A percentile compares a stretch with the other conserved stretches of the same genome.
Conservation (phyloP, 2,113 vertebrate species). For the Tringa solitaria region DNA sequence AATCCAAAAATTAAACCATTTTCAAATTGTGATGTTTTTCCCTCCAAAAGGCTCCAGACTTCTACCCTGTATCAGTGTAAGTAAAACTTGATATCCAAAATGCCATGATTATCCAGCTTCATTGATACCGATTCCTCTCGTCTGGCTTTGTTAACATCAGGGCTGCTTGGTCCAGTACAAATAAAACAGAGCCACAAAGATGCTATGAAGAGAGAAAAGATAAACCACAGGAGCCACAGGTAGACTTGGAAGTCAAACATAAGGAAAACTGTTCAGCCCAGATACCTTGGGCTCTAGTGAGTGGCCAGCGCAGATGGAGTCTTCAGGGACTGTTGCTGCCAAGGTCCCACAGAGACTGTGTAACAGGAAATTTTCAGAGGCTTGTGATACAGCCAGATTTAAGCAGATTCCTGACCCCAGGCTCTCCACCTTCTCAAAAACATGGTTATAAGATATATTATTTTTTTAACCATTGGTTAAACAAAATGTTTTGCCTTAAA, state of each 20-base stretch:
- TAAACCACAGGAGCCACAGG: not conserved
- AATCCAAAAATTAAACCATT: no score
- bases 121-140: not conserved
- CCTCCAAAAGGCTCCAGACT: no score
- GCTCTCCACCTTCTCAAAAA: not conserved
- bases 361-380: not conserved
- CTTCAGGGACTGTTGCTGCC: not conserved
- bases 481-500: not conserved
- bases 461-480: not conserved
- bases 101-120: not conserved
- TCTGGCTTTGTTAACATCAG: not conserved
- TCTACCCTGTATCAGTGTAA: not conserved
- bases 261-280: not conserved
- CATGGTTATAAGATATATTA: not conserved
- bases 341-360: not conserved
- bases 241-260: not conserved
- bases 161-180: not conserved
- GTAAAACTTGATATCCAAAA: not conserved
- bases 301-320: not conserved
- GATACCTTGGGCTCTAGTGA: not conserved
- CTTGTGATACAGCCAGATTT: not conserved
- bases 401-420: not conserved
- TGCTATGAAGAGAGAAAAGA: not conserved
- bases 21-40: no score
- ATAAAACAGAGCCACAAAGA: not conserved